phyloP scores from a whole-genome alignment of 2,797 vertebrate genomes.

The Phoeniculus purpureus region DNA sequence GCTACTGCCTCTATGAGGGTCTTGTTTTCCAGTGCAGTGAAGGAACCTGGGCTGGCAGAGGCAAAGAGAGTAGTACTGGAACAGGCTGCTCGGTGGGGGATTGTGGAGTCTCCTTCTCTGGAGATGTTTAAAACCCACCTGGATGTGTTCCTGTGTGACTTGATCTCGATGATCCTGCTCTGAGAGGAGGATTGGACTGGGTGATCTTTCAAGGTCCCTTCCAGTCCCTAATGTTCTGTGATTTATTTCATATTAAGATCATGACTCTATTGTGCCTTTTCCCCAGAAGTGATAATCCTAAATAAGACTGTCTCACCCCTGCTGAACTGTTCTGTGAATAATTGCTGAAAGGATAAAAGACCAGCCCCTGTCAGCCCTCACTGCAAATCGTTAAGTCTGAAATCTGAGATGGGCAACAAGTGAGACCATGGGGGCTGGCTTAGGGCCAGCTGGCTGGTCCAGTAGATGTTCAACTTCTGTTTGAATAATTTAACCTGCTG shows the following conservation, averaged over 20 bases:
- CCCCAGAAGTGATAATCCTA: background rate
- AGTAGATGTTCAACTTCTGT: background rate
- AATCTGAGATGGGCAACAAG: constrained; percentile 29
- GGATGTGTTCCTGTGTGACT: no score
- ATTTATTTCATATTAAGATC: background rate
- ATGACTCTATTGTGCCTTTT: background rate
- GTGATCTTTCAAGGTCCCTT: background rate
- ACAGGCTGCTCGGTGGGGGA: no score
- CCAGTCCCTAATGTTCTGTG: no score
- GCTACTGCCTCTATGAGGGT: background rate
- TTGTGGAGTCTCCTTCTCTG: no score
- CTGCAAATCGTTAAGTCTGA: background rate
- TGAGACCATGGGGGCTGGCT: background rate
- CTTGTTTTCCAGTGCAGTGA: background rate
- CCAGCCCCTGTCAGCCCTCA: background rate
- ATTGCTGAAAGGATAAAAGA: background rate
- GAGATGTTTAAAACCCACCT: no score
- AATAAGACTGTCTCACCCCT: background rate
- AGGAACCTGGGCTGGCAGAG: background rate
- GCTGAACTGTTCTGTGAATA: background rate
- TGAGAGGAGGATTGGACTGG: no score
- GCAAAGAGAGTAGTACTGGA: background rate
- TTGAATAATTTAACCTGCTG: constrained; percentile 45
- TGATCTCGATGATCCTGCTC: no score
- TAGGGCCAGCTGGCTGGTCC: constrained; percentile 15